A percentile compares a stretch with the other conserved stretches of the same genome.
These are phyloP conservation scores for Danio choprae DNA, from an alignment of 2,797 vertebrate species.

Conservation along the genomic window DNA sequence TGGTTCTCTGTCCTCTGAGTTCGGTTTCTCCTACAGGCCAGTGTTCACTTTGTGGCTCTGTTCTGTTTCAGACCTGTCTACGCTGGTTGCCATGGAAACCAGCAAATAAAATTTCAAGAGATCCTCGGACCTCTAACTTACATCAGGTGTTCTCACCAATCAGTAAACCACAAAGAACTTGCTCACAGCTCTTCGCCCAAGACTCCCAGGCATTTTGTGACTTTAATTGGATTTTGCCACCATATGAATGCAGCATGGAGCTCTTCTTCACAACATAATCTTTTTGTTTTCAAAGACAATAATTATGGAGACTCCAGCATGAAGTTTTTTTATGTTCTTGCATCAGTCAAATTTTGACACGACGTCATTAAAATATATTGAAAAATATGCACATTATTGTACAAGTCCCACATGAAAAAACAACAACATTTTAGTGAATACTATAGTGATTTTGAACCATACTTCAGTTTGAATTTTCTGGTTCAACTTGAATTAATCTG, in stretches of 20 bases:
- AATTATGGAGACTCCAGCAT: background rate
- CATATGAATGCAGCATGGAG: slow-evolving; percentile 2
- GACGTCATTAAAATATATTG: background rate
- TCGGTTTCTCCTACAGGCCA: slow-evolving; percentile 70
- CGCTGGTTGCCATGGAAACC: slow-evolving; percentile 78
- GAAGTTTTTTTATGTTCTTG: background rate
- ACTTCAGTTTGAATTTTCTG: too few species aligned
- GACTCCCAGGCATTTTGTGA: slow-evolving; percentile 37
- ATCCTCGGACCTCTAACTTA: slow-evolving; percentile 68
- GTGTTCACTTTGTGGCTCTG: slow-evolving; percentile 70
- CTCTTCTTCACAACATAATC: background rate
- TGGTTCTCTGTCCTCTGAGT: slow-evolving; percentile 64
- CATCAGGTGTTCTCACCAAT: slow-evolving; percentile 67
- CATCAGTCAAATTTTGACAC: background rate
- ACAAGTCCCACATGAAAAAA: too few species aligned
- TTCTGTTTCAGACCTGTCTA: slow-evolving; percentile 68
- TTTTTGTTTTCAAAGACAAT: background rate
- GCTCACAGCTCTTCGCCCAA: slow-evolving; percentile 55
- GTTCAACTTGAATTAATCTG: too few species aligned
- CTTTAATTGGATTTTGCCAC: background rate
- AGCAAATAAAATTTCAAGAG: slow-evolving; percentile 73
- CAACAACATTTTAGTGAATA: too few species aligned
- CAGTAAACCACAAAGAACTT: slow-evolving; percentile 63
- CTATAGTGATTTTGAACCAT: too few species aligned
- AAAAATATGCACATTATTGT: background rate